Evolutionary conservation across 2,797 vertebrate species (phyloP).

Genomic region (Fratercula arctica): DNA sequence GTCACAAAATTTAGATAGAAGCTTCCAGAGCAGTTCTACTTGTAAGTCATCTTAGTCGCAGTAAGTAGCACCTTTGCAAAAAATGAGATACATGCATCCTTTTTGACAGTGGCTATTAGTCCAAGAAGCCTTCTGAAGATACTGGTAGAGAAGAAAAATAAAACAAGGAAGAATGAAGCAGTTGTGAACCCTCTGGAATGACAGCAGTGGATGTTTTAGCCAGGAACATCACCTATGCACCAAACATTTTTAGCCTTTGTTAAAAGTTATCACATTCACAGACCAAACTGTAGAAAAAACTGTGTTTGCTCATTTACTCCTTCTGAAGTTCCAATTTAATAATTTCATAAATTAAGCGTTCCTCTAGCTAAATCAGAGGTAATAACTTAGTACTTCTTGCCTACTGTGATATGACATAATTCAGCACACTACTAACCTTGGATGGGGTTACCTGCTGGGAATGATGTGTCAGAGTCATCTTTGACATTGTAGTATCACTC

Average conservation of each 20-base stretch:
- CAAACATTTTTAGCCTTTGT: background rate
- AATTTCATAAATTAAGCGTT: background rate
- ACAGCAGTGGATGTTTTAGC: background rate
- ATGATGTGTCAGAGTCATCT: background rate
- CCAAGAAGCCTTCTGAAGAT: background rate
- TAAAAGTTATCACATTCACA: background rate
- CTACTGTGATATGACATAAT: background rate
- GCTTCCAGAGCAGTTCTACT: background rate
- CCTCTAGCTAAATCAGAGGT: background rate
- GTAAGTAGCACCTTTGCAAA: background rate
- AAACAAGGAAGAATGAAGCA: background rate
- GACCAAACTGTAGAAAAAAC: background rate
- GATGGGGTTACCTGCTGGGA: background rate
- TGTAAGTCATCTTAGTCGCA: background rate
- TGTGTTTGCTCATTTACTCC: background rate
- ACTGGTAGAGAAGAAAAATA: background rate
- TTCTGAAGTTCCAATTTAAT: background rate
- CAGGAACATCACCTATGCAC: background rate
- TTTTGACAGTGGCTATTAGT: background rate
- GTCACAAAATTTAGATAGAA: background rate
- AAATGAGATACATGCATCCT: background rate
- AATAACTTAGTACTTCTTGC: background rate
- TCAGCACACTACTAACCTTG: background rate
- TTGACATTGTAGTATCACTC: background rate
- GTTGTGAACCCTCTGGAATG: background rate